These are phyloP conservation scores for Phymanthus crucifer DNA, from an alignment of 92 coral and sea anemone genomes.

Conservation along the genomic window DNA sequence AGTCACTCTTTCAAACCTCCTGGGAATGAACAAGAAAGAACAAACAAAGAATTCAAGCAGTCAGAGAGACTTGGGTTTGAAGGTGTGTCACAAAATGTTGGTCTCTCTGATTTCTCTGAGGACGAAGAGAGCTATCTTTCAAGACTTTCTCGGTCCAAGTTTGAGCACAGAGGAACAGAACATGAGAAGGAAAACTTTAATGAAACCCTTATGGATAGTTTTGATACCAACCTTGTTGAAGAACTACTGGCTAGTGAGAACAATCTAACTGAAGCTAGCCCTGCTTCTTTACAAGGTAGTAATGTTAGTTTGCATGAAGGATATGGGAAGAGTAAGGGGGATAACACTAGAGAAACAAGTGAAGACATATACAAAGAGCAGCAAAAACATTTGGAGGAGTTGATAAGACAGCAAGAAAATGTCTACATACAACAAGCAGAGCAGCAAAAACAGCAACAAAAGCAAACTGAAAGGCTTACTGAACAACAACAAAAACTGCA, in stretches of 20 bases:
- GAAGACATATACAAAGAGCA: constrained; percentile 65
- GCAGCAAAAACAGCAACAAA: constrained; percentile 73
- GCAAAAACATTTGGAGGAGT: constrained; percentile 66
- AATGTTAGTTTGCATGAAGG: not conserved
- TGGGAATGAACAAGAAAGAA: constrained; percentile 29
- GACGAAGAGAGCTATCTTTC: constrained; percentile 58
- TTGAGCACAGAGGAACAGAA: constrained; percentile 45
- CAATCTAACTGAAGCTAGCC: constrained; percentile 4
- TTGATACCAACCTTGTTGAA: constrained; percentile 16
- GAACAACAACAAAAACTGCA: constrained; percentile 68
- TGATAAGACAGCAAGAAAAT: constrained; percentile 68
- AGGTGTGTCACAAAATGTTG: constrained; percentile 76
- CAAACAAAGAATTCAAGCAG: constrained; percentile 54
- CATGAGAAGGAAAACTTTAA: constrained; percentile 77
- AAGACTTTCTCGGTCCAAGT: constrained; percentile 57
- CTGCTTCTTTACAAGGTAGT: not conserved
- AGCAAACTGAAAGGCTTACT: constrained; percentile 59
- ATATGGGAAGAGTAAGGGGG: not conserved
- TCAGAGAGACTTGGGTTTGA: constrained; percentile 74
- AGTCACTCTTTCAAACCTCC: constrained; percentile 4
- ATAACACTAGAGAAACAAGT: constrained; percentile 35
- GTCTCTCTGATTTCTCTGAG: constrained; percentile 69
- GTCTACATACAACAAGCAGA: constrained; percentile 66
- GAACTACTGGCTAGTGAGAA: constrained; percentile 12
- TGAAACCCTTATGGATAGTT: constrained; percentile 58